phyloP scores from a whole-genome alignment of 30 jellyfish, hydroid and myxozoan species.

The Clytia hemisphaerica region DNA sequence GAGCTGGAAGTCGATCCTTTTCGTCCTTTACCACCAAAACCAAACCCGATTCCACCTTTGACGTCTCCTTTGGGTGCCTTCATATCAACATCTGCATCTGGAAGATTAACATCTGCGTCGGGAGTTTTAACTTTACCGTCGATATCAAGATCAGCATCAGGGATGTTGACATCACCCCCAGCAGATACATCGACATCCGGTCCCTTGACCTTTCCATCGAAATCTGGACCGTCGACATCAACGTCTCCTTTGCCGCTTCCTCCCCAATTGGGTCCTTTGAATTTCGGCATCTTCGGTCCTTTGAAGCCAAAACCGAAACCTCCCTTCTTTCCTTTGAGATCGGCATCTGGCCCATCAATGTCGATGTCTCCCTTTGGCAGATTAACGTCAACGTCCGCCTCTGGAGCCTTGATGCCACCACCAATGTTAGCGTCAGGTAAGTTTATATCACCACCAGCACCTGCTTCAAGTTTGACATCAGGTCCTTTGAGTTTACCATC shows the following conservation, averaged over 20 bases:
- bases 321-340: too few species aligned
- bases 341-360: too few species aligned
- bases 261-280: too few species aligned
- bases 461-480: background rate
- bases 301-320: too few species aligned
- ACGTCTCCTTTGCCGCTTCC: too few species aligned
- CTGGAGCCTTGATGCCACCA: constrained; percentile 23
- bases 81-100: background rate
- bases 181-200: background rate
- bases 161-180: background rate
- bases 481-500: background rate
- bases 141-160: background rate
- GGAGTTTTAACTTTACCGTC: too few species aligned
- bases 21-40: background rate
- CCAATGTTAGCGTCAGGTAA: background rate
- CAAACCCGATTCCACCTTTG: background rate
- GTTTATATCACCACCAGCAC: constrained; percentile 2
- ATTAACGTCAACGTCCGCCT: constrained; percentile 15
- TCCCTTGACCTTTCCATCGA: background rate
- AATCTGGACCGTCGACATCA: background rate
- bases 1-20: constrained; percentile 2
- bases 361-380: too few species aligned
- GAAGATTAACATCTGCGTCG: background rate
- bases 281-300: too few species aligned
- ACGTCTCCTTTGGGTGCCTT: background rate